These are phyloP conservation scores for Bergia puertoricense DNA, from an alignment of 92 coral and sea anemone genomes.

Conservation along the genomic window DNA sequence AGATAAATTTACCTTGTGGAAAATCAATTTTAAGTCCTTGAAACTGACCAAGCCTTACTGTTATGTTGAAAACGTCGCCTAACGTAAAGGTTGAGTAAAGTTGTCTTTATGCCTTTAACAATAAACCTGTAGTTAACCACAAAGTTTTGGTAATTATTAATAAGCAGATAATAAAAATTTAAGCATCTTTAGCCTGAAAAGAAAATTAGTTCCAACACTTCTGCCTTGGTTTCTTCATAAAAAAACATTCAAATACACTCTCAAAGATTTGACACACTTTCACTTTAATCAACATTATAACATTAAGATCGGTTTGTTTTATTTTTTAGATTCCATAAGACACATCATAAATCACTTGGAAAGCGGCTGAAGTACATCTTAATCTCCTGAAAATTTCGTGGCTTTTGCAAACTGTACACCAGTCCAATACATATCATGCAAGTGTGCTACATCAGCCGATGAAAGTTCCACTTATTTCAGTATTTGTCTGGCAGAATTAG, in stretches of 20 bases:
- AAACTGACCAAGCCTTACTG: not conserved
- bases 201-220: too few species aligned
- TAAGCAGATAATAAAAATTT: not conserved
- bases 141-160: not conserved
- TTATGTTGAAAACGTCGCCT: too few species aligned
- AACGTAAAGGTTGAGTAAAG: not conserved
- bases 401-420: not conserved
- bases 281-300: not conserved
- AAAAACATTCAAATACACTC: not conserved
- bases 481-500: not conserved
- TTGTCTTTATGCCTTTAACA: not conserved
- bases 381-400: not conserved
- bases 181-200: not conserved
- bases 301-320: too few species aligned
- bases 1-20: not conserved
- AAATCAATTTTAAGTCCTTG: not conserved
- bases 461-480: too few species aligned
- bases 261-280: not conserved
- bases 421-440: not conserved
- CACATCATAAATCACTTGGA: not conserved
- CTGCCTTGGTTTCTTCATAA: not conserved
- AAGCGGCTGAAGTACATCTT: not conserved
- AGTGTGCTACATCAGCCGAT: not conserved
- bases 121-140: not conserved
- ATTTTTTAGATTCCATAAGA: not conserved